These are phyloP conservation scores for Phylloscopus trochilus DNA, from an alignment of 2,113 vertebrate species.

Conservation along the genomic window DNA sequence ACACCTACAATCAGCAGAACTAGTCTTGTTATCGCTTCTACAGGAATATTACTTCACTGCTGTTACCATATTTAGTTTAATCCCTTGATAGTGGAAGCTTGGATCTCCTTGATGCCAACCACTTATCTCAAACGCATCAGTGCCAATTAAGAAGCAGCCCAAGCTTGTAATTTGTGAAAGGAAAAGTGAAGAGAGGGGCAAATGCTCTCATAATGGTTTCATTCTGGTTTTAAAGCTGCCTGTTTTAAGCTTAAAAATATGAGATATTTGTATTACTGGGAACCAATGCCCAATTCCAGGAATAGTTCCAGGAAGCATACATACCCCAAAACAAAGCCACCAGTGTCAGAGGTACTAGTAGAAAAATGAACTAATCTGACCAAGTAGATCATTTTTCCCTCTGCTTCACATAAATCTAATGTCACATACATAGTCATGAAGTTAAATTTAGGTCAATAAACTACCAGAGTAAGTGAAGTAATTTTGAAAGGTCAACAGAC, in stretches of 20 bases:
- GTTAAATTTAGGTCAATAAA: background rate
- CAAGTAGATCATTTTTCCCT: background rate
- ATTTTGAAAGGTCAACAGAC: conserved; percentile 2
- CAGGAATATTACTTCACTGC: conserved; percentile 33
- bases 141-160: background rate
- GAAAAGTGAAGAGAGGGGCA: background rate
- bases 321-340: background rate
- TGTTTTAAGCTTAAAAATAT: background rate
- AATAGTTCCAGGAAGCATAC: background rate
- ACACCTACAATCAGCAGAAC: conserved; percentile 43
- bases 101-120: conserved; percentile 21
- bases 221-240: background rate
- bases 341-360: background rate
- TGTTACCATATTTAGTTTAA: conserved; percentile 10
- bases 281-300: background rate
- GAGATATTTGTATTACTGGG: background rate
- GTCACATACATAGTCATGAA: background rate
- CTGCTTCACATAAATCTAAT: background rate
- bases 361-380: background rate
- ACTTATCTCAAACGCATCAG: conserved; percentile 19
- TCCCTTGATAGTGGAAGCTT: background rate
- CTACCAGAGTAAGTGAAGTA: background rate
- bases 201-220: background rate
- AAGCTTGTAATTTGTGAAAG: background rate
- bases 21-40: background rate